Conservation (phyloP, 2,888 invertebrate species). For the Patella pellucida region DNA sequence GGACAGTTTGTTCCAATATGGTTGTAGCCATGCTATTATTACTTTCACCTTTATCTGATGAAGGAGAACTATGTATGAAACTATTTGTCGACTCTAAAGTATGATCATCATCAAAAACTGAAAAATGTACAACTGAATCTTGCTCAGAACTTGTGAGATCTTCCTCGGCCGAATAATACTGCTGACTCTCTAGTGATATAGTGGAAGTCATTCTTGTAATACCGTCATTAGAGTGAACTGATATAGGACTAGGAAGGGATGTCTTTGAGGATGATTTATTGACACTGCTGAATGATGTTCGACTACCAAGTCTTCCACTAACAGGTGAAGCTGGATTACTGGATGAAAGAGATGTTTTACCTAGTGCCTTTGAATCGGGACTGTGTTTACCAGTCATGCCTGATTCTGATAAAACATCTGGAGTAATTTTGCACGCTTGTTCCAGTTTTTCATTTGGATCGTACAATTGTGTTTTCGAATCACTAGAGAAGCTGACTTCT, state of each 20-base stretch:
- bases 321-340: constrained; percentile 1
- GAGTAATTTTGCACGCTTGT: background rate
- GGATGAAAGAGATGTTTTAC: background rate
- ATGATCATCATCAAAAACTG: background rate
- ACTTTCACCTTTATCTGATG: constrained; percentile 13
- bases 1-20: background rate
- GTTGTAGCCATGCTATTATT: constrained; percentile 13
- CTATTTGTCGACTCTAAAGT: background rate
- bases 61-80: background rate
- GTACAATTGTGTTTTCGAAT: background rate
- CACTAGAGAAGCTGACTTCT: constrained; percentile 1
- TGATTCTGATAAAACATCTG: background rate
- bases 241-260: constrained; percentile 35
- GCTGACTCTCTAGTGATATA: constrained; percentile 75
- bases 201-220: constrained; percentile 42
- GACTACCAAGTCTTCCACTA: constrained; percentile 7
- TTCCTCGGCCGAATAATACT: constrained; percentile 94
- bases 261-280: constrained; percentile 25
- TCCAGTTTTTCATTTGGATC: background rate
- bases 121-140: background rate
- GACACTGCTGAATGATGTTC: background rate
- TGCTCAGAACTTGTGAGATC: constrained; percentile 72
- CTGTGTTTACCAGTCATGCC: background rate
- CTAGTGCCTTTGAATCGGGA: background rate
- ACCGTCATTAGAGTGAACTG: constrained; percentile 27